Conservation (phyloP, 1,140 invertebrate species). For the Meteorus sp. region DNA sequence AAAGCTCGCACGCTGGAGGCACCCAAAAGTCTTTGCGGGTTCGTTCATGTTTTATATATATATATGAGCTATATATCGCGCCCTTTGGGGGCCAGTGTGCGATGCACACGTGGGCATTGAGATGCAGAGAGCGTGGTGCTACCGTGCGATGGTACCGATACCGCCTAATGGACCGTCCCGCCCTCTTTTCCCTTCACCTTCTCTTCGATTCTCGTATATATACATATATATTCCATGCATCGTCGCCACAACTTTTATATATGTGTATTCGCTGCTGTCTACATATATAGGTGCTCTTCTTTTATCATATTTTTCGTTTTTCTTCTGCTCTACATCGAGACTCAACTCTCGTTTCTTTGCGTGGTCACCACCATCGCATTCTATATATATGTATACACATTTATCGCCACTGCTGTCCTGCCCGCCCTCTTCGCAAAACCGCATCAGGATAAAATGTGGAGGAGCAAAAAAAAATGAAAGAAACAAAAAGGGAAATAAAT, state of each 20-base stretch:
- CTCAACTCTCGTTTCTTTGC: neutral
- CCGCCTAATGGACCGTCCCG: slow-evolving; percentile 58
- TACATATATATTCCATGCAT: slow-evolving; percentile 36
- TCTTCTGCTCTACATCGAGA: neutral
- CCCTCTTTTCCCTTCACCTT: slow-evolving; percentile 38
- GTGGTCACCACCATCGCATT: neutral
- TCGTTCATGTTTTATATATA: slow-evolving; percentile 1
- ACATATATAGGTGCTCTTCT: slow-evolving; percentile 21
- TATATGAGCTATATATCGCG: neutral
- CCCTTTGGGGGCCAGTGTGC: slow-evolving; percentile 9
- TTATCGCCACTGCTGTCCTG: neutral
- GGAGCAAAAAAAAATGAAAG: slow-evolving; percentile 21
- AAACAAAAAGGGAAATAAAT: no score
- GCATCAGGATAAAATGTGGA: neutral
- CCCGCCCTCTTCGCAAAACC: slow-evolving; percentile 5
- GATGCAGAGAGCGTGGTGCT: slow-evolving; percentile 60
- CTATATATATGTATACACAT: neutral
- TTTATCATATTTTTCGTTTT: slow-evolving; percentile 11
- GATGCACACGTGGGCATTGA: slow-evolving; percentile 50
- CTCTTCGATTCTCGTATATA: slow-evolving; percentile 33
- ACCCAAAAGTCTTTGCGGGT: neutral
- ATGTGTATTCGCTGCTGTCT: slow-evolving; percentile 34
- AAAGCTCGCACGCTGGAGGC: slow-evolving; percentile 16
- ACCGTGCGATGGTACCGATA: slow-evolving; percentile 61
- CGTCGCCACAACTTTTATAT: slow-evolving; percentile 34